phyloP scores from a whole-genome alignment of 1,140 invertebrate genomes.

The Hydropsyche tenuis region DNA sequence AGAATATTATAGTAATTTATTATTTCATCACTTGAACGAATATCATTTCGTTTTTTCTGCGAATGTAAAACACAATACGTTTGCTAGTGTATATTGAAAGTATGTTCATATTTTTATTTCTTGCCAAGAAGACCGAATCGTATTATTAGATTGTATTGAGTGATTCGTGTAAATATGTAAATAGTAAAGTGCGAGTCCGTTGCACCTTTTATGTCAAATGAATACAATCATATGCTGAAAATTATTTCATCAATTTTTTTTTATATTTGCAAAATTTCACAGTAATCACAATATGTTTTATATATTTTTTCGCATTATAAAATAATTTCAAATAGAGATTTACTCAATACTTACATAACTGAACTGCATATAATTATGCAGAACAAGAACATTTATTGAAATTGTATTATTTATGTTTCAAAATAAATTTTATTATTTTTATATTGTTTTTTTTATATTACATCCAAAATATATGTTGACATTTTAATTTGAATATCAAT shows the following conservation, averaged over 20 bases:
- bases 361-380: too few relatives aligned
- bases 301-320: too few relatives aligned
- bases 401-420: conserved; percentile 10
- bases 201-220: too few relatives aligned
- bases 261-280: too few relatives aligned
- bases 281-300: too few relatives aligned
- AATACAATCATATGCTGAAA: too few relatives aligned
- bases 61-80: neutral
- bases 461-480: too few relatives aligned
- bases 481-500: too few relatives aligned
- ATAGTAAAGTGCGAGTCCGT: conserved; percentile 45
- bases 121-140: conserved; percentile 41
- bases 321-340: too few relatives aligned
- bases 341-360: too few relatives aligned
- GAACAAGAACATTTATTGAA: too few relatives aligned
- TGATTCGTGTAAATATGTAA: conserved; percentile 50
- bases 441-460: conserved; percentile 11
- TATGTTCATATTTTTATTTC: conserved; percentile 21
- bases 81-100: neutral
- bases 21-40: neutral
- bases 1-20: neutral
- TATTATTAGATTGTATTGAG: conserved; percentile 36
- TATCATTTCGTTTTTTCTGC: neutral
- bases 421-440: conserved; percentile 27
- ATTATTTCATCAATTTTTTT: too few relatives aligned